Conservation (phyloP, 2,797 vertebrate genomes). For the Pogonophryne albipinna region DNA sequence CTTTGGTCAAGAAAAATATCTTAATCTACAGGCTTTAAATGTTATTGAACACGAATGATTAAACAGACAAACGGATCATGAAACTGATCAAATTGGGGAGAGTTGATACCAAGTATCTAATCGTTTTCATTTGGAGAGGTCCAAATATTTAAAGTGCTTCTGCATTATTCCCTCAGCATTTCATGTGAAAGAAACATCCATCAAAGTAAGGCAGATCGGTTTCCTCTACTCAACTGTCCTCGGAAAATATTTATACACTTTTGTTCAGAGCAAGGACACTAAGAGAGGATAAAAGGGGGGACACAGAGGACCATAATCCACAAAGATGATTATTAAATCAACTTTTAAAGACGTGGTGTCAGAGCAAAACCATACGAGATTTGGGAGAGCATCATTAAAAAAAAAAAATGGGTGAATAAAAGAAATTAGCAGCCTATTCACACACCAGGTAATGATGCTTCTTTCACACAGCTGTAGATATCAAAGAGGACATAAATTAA, state of each 20-base stretch:
- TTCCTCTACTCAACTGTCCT: slow-evolving; percentile 61
- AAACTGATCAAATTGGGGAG: slow-evolving; percentile 95
- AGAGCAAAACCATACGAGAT: slow-evolving; percentile 41
- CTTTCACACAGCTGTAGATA: slow-evolving; percentile 61
- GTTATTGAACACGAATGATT: slow-evolving; percentile 81
- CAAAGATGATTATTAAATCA: slow-evolving; percentile 45
- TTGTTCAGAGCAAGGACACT: slow-evolving; percentile 67
- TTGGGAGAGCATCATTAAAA: slow-evolving; percentile 67
- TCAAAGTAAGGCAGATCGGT: slow-evolving; percentile 84
- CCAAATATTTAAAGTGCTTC: slow-evolving; percentile 99
- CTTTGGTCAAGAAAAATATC: slow-evolving; percentile 89
- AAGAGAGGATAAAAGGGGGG: slow-evolving; percentile 46
- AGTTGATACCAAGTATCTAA: slow-evolving; percentile 96
- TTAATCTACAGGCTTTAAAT: slow-evolving; percentile 84
- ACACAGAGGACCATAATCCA: slow-evolving; percentile 55
- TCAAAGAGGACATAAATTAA: slow-evolving; percentile 59
- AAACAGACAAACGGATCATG: slow-evolving; percentile 90
- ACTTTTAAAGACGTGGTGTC: slow-evolving; percentile 31
- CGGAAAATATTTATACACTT: slow-evolving; percentile 54
- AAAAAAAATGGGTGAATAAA: slow-evolving; percentile 71
- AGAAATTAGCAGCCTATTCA: slow-evolving; percentile 86
- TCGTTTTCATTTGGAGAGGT: slow-evolving; percentile 89
- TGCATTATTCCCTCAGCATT: slow-evolving; percentile 84
- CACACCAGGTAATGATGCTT: slow-evolving; percentile 76
- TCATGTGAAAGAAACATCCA: slow-evolving; percentile 81